These are phyloP conservation scores for Napeogenes inachia DNA, from an alignment of 2,888 invertebrate species.

Conservation along the genomic window DNA sequence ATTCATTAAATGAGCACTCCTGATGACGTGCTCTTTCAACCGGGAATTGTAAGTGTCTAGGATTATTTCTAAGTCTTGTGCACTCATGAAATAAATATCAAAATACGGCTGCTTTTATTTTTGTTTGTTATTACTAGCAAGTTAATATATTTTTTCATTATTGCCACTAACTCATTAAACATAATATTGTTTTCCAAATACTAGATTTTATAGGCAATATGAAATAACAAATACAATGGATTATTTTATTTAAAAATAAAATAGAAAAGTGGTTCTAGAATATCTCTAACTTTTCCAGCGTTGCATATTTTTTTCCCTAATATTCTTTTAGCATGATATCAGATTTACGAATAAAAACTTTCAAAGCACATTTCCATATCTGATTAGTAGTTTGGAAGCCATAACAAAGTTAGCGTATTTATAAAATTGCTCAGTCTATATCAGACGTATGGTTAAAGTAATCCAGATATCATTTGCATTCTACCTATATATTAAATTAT, in stretches of 20 bases:
- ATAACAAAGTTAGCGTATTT: constrained; percentile 22
- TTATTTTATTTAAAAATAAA: no score
- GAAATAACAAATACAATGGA: no score
- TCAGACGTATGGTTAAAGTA: constrained; percentile 4
- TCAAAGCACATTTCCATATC: constrained; percentile 23
- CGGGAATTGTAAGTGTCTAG: background rate
- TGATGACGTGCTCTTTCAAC: background rate
- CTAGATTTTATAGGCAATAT: no score
- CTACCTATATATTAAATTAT: background rate
- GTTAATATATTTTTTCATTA: background rate
- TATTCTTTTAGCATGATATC: constrained; percentile 15
- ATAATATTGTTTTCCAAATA: no score
- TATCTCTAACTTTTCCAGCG: background rate
- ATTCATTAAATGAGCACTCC: background rate
- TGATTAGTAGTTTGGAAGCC: constrained; percentile 18
- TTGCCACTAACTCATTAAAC: no score
- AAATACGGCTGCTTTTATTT: background rate
- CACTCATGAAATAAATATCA: background rate
- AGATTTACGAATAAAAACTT: constrained; percentile 12
- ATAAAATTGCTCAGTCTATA: constrained; percentile 17
- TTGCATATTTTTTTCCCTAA: constrained; percentile 17
- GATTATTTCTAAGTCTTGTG: background rate
- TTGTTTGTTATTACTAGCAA: background rate
- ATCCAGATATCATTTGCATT: background rate
- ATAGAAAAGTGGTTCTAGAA: background rate